phyloP scores from a whole-genome alignment of 2,113 vertebrate genomes.

The Benitochromis conjunctus region DNA sequence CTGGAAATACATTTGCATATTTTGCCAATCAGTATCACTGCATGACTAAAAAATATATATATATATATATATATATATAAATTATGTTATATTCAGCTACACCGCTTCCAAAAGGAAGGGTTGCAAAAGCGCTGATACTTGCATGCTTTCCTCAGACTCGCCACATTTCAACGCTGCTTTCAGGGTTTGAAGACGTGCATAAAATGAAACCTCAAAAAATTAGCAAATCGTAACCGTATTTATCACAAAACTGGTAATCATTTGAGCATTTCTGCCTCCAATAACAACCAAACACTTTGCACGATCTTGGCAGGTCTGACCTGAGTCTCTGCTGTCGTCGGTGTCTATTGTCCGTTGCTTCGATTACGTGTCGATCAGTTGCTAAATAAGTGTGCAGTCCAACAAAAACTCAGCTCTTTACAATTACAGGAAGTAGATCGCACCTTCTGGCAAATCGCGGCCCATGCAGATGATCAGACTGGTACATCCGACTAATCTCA shows the following conservation, averaged over 20 bases:
- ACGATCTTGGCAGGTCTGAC: background rate
- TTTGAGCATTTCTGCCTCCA: background rate
- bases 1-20: background rate
- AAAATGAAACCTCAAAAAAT: background rate
- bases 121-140: background rate
- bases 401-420: slow-evolving; percentile 12
- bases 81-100: background rate
- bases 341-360: background rate
- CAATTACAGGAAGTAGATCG: background rate
- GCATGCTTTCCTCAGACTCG: background rate
- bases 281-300: background rate
- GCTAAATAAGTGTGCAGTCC: background rate
- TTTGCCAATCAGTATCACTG: background rate
- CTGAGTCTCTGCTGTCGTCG: background rate
- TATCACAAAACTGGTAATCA: background rate
- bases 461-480: background rate
- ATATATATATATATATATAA: no score
- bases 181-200: background rate
- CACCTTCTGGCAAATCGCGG: background rate
- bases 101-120: background rate
- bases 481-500: background rate
- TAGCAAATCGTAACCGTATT: background rate
- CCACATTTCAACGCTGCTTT: background rate
- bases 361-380: background rate
- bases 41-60: background rate